Evolutionary conservation across 2,113 vertebrate genomes (phyloP).

Genomic region (Brienomyrus longianalis): DNA sequence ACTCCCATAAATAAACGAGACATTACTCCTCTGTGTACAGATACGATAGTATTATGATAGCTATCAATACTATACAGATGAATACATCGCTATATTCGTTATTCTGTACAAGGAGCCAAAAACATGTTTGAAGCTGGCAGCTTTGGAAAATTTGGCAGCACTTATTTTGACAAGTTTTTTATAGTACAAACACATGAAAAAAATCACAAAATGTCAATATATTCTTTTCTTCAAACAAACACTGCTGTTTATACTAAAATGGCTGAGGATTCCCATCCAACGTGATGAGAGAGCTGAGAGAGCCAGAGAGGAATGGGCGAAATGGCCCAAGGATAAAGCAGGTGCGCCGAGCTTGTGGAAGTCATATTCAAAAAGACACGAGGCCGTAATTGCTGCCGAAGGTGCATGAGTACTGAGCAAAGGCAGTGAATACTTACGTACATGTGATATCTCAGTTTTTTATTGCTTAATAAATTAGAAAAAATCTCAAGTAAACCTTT

Average conservation of each 20-base stretch:
- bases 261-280: no score
- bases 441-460: no score
- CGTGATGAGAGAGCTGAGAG: no score
- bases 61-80: background rate
- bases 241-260: background rate
- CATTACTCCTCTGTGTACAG: background rate
- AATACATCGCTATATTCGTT: background rate
- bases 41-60: background rate
- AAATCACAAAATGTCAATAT: background rate
- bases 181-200: background rate
- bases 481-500: no score
- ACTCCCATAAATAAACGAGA: conserved; percentile 15
- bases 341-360: no score
- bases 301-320: no score
- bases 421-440: no score
- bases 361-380: no score
- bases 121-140: background rate
- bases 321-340: no score
- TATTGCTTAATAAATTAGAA: no score
- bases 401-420: no score
- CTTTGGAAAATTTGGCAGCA: background rate
- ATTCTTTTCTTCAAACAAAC: background rate
- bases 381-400: no score
- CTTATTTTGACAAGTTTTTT: background rate
- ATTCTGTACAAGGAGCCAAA: background rate